These are phyloP conservation scores for Scalopus aquaticus DNA, from an alignment of 2,113 vertebrate genomes.

Conservation along the genomic window DNA sequence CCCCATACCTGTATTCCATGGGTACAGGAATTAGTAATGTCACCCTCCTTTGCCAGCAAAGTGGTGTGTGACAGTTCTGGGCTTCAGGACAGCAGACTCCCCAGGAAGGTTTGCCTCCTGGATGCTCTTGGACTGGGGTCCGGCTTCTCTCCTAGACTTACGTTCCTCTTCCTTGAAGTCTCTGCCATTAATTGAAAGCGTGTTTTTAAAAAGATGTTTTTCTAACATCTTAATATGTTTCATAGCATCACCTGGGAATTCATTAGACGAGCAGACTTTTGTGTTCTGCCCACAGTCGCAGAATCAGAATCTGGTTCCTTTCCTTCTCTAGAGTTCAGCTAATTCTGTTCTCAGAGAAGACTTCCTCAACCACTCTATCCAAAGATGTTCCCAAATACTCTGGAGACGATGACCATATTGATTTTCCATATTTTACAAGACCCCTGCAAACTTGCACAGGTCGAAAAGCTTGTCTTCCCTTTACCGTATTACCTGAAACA, in stretches of 20 bases:
- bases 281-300: neutral
- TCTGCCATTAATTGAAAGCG: neutral
- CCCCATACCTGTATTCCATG: too few relatives aligned
- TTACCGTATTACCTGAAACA: neutral
- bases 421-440: neutral
- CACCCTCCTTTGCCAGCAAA: neutral
- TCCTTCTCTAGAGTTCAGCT: neutral
- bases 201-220: neutral
- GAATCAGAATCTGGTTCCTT: neutral
- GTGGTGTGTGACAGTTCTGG: neutral
- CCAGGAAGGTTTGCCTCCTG: too few relatives aligned
- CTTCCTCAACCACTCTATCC: neutral
- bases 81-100: rapidly evolving
- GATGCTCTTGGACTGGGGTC: neutral
- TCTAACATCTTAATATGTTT: neutral
- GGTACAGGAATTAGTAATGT: neutral
- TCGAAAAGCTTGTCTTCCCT: neutral
- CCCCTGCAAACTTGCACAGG: neutral
- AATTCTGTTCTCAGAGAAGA: neutral
- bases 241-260: neutral
- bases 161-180: neutral
- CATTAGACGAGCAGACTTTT: neutral
- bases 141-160: neutral
- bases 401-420: neutral
- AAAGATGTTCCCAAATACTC: neutral